phyloP scores from a whole-genome alignment of 2,797 vertebrate genomes.

The Gila robusta region DNA sequence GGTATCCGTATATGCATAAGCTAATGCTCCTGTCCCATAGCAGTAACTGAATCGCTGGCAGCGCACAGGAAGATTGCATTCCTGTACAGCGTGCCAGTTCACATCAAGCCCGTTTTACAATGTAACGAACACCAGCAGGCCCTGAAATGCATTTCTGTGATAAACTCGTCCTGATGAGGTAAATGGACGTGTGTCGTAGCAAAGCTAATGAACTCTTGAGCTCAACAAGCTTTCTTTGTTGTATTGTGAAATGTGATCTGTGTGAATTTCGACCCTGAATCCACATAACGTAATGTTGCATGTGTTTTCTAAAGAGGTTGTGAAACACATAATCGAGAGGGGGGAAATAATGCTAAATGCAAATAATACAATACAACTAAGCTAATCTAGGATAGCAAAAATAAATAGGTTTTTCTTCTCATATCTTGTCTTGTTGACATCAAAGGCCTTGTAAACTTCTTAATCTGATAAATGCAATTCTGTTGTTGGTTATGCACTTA shows the following conservation, averaged over 20 bases:
- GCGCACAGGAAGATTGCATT: constrained; percentile 54
- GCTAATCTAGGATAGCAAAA: too few relatives aligned
- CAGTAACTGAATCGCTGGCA: constrained; percentile 44
- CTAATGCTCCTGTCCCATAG: constrained; percentile 37
- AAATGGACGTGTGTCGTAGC: constrained; percentile 51
- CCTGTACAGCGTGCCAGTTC: constrained; percentile 49
- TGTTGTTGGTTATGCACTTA: too few relatives aligned
- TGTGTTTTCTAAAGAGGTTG: too few relatives aligned
- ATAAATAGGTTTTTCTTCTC: too few relatives aligned
- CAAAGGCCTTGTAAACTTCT: too few relatives aligned
- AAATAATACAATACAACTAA: too few relatives aligned
- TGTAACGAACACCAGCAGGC: constrained; percentile 57
- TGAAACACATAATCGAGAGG: too few relatives aligned
- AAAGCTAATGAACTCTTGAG: constrained; percentile 57
- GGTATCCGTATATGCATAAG: constrained; percentile 29
- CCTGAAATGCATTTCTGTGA: constrained; percentile 57
- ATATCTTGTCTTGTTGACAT: too few relatives aligned
- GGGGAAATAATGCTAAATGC: too few relatives aligned
- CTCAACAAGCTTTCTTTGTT: constrained; percentile 65
- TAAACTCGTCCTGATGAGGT: constrained; percentile 51
- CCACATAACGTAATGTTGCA: not conserved
- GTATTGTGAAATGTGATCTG: constrained; percentile 49
- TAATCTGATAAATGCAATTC: too few relatives aligned
- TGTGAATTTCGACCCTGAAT: constrained; percentile 32
- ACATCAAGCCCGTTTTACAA: constrained; percentile 52